Evolutionary conservation across 2,797 vertebrate genomes (phyloP).

Genomic region (Aulostomus chinensis): DNA sequence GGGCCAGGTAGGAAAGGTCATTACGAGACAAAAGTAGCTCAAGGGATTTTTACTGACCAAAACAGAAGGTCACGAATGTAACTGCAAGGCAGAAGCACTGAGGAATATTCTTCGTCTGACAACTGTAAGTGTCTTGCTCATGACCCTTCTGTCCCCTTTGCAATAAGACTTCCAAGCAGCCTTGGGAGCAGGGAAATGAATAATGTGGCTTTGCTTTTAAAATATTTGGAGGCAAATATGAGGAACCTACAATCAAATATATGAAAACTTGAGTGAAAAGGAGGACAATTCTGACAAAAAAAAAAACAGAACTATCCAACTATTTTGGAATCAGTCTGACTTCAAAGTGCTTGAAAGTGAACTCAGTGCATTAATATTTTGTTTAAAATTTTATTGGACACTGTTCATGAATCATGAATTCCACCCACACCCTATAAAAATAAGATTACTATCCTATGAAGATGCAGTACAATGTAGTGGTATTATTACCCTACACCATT

Average conservation of each 20-base stretch:
- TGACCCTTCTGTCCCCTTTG: constrained; percentile 15
- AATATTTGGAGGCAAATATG: background rate
- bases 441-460: constrained; percentile 9
- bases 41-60: constrained; percentile 60
- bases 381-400: constrained; percentile 25
- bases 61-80: constrained; percentile 72
- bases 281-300: background rate
- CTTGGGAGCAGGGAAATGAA: background rate
- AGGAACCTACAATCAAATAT: background rate
- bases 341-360: constrained; percentile 15
- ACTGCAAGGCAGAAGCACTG: constrained; percentile 37
- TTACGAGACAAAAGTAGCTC: constrained; percentile 67
- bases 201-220: constrained; percentile 9
- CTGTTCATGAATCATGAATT: constrained; percentile 22
- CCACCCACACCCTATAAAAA: constrained; percentile 1
- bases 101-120: constrained; percentile 44
- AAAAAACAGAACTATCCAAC: background rate
- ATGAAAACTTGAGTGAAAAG: background rate
- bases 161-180: constrained; percentile 10
- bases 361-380: constrained; percentile 9
- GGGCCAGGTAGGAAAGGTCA: constrained; percentile 75
- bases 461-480: background rate
- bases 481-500: background rate
- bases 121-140: constrained; percentile 30
- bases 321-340: constrained; percentile 3